Evolutionary conservation across 2,888 invertebrate genomes (phyloP).

Genomic region (Drosophila dives): DNA sequence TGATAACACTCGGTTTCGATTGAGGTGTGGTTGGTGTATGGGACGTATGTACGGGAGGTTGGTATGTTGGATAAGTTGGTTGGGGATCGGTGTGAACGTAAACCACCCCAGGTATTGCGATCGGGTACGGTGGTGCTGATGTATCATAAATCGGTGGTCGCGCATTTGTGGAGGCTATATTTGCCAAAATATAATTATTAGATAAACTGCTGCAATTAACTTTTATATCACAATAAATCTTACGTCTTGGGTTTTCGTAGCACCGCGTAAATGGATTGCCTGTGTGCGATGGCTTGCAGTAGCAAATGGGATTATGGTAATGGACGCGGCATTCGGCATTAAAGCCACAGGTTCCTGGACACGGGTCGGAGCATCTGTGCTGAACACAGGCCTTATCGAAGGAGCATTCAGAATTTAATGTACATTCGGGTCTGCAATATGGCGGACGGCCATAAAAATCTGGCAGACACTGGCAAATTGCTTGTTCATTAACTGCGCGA

Average conservation of each 20-base stretch:
- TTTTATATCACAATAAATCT: slow-evolving; percentile 44
- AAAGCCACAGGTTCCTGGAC: slow-evolving; percentile 87
- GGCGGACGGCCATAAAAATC: slow-evolving; percentile 90
- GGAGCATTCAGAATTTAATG: slow-evolving; percentile 88
- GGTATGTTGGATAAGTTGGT: slow-evolving; percentile 18
- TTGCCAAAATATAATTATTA: slow-evolving; percentile 29
- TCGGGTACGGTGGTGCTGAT: slow-evolving; percentile 87
- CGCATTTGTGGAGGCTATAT: slow-evolving; percentile 22
- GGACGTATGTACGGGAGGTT: slow-evolving; percentile 27
- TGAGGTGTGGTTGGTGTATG: slow-evolving; percentile 4
- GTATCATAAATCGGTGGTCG: slow-evolving; percentile 88
- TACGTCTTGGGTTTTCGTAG: slow-evolving; percentile 75
- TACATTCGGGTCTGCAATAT: slow-evolving; percentile 91
- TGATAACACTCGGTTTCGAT: slow-evolving; percentile 33
- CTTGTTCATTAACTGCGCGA: slow-evolving; percentile 86
- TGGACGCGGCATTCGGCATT: slow-evolving; percentile 88
- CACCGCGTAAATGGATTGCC: slow-evolving; percentile 90
- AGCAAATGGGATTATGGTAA: slow-evolving; percentile 89
- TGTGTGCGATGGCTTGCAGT: slow-evolving; percentile 86
- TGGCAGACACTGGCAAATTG: slow-evolving; percentile 89
- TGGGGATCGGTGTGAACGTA: slow-evolving; percentile 86
- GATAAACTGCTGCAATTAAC: not conserved
- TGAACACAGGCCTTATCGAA: slow-evolving; percentile 88
- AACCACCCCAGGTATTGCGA: slow-evolving; percentile 85
- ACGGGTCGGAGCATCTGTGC: slow-evolving; percentile 89